Evolutionary conservation across 2,888 invertebrate genomes (phyloP).

Genomic region (Polydesmus complanatus): DNA sequence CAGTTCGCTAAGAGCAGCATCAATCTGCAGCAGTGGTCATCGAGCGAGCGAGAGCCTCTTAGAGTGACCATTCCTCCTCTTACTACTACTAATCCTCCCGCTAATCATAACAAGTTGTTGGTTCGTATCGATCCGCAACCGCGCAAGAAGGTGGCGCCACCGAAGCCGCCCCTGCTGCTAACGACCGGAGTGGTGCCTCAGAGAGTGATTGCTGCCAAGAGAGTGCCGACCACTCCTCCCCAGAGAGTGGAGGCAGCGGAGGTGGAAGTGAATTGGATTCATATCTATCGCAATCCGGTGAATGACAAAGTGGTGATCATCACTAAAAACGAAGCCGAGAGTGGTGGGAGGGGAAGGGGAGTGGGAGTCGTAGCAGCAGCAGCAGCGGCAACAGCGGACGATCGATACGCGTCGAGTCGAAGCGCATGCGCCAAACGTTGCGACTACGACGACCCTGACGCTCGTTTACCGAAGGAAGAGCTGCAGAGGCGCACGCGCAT

Average conservation of each 20-base stretch:
- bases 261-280: no score
- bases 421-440: no score
- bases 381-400: no score
- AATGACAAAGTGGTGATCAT: not conserved
- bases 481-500: not conserved
- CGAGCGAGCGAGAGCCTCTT: not conserved
- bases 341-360: not conserved
- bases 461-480: not conserved
- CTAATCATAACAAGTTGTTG: not conserved
- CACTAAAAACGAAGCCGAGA: not conserved
- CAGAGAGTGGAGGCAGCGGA: no score
- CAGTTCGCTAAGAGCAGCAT: constrained; percentile 4
- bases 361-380: no score
- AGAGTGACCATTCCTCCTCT: not conserved
- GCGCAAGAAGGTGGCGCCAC: not conserved
- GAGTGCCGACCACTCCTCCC: no score
- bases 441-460: no score
- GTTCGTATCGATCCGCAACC: not conserved
- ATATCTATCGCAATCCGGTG: not conserved
- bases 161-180: no score
- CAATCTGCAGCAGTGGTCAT: not conserved
- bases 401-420: not conserved
- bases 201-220: no score
- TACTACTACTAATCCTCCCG: not conserved
- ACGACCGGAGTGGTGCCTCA: no score